phyloP scores from a whole-genome alignment of 2,113 vertebrate genomes.

The Danio rerio region DNA sequence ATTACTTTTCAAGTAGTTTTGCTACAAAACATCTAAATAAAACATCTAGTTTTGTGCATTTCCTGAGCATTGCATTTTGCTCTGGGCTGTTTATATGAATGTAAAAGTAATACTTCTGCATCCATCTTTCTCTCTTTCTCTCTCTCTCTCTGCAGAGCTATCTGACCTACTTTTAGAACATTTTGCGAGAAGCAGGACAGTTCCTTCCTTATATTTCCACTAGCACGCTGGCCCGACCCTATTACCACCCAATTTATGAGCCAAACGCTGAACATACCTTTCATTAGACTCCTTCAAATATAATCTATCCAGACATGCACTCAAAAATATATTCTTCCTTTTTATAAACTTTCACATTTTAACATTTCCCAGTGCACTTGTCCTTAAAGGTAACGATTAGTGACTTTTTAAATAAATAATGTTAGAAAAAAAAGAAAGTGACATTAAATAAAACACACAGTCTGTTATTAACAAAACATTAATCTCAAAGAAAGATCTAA shows the following conservation, averaged over 20 bases:
- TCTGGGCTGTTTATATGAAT: neutral
- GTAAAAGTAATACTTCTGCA: neutral
- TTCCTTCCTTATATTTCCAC: slow-evolving; percentile 9
- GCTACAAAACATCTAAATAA: neutral
- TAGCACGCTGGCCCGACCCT: neutral
- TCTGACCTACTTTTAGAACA: slow-evolving; percentile 58
- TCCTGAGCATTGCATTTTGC: neutral
- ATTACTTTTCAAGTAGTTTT: neutral
- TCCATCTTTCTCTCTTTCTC: neutral
- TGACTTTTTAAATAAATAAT: neutral
- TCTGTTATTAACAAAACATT: too few species aligned
- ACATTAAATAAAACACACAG: too few species aligned
- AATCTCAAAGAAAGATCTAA: too few species aligned
- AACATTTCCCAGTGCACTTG: neutral
- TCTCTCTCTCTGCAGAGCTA: slow-evolving; percentile 2
- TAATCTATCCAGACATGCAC: neutral
- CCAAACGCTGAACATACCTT: neutral
- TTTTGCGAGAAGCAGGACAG: slow-evolving; percentile 39
- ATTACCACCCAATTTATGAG: slow-evolving; percentile 11
- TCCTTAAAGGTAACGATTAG: neutral
- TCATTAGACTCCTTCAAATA: neutral
- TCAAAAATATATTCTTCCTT: neutral
- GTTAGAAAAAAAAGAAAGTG: neutral
- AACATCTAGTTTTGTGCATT: neutral
- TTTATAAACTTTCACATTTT: too few species aligned